Base-by-base conservation (phyloP, 2,797 vertebrate genomes). In the Carcharodon carcharias region DNA sequence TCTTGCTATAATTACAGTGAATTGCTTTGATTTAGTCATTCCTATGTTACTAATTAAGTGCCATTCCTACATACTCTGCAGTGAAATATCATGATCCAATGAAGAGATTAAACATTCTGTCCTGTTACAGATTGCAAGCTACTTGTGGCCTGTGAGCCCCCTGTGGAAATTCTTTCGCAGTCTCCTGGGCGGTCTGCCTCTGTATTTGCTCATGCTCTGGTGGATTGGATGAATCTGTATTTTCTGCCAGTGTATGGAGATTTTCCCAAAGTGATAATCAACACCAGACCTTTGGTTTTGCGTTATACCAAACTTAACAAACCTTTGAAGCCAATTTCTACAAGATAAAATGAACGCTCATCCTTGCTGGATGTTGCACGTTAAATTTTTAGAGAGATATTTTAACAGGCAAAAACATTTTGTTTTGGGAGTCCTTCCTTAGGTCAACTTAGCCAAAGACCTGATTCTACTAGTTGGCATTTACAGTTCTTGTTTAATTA, bases 241-340 rank as follows among this genome's bases (percentile, higher is more conserved):
- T 54, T 54, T 71, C 23, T 73, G 94, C 45, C 67, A 71, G 45
- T 40, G 35, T 16, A 71, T 54, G 94, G 73, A 71, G 67, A 31
- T 35, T 95, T 50, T 73, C 65, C 28, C 69, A 54, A 77, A 54
- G 26, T 50, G 63, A 73, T 69, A 95, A 95, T 95, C 65, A 54
- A 45, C 65, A 95, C 40, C 94, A 95, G 94, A 95, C 28, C 67
- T 95, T 73, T 94, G 92, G 67, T 54, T 95, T 95, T 35, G 67
- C 40, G 50, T 14, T 54, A 35, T 50, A 35, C 45, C 45, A 95
- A 95, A 95, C 28, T 50, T 69, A 73, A 63, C 16, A 63, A n/a
- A 58, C 63, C 89, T 92, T 58, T 21, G 4, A 71, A 95, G 45
- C 40, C 67, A 73, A 95, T 71, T 95, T 50, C 40, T 61, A 58